A percentile compares a stretch with the other conserved stretches of the same genome.
Evolutionary conservation across 2,888 invertebrate species (phyloP).

Genomic region (Plemyria rubiginata): DNA sequence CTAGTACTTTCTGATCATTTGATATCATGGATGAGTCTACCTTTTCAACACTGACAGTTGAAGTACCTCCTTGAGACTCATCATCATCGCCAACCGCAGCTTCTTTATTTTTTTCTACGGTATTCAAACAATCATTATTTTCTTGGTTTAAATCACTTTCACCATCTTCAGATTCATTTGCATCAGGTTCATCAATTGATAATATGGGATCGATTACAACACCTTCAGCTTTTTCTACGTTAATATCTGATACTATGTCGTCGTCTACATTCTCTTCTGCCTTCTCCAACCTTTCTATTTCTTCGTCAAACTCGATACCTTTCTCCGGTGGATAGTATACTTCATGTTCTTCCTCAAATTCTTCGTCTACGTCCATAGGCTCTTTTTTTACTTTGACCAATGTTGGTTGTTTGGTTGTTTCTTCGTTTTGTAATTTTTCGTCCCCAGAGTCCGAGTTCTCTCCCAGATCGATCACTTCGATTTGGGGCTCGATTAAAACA

Average conservation of each 20-base stretch:
- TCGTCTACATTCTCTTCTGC: conserved; percentile 29
- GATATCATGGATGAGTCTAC: neutral
- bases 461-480: conserved; percentile 67
- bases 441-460: conserved; percentile 54
- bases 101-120: conserved; percentile 12
- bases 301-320: conserved; percentile 31
- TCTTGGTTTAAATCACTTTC: neutral
- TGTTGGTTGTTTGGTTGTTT: conserved; percentile 9
- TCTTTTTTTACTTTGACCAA: conserved; percentile 44
- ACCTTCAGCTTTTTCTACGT: neutral
- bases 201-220: conserved; percentile 17
- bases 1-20: neutral
- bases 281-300: conserved; percentile 32
- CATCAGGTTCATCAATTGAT: neutral
- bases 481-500: conserved; percentile 59
- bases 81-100: conserved; percentile 36
- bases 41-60: conserved; percentile 2
- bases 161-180: conserved; percentile 8
- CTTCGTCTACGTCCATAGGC: conserved; percentile 38
- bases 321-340: conserved; percentile 20
- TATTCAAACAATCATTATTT: neutral
- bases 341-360: conserved; percentile 26
- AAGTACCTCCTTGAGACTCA: conserved; percentile 5
- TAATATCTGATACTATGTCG: neutral
- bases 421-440: conserved; percentile 18